Base-by-base conservation (phyloP, 2,797 vertebrate genomes). In the Danio kyathit region DNA sequence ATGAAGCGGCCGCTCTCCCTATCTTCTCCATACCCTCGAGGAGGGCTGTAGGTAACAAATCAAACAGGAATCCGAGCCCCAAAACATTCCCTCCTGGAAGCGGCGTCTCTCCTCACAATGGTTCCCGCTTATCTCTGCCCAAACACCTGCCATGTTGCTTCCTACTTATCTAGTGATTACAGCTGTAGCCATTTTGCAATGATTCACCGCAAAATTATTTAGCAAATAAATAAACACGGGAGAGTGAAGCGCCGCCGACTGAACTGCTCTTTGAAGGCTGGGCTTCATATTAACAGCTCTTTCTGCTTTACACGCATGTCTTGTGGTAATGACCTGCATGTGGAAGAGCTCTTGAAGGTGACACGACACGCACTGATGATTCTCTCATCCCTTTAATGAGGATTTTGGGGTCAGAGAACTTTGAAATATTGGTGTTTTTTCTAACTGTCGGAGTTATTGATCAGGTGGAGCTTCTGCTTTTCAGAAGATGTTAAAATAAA, bases 101-200 rank as follows among this genome's bases (percentile, higher is more conserved):
- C 87, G 90, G 85, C 89, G 72, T 89, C 69, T 76, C 21, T 77
- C 87, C 88, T 89, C 86, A 93, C 92, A 92, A 93, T 91, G 88
- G 86, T 87, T 90, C 87, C 88, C 69, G 84, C 91, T 94, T 94
- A 94, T 94, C 92, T 92, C 84, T 84, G 82, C 90, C 89, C 88
- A 90, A 93, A 93, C 93, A 94, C 92, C 93, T 94, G 92, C 91
- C 91, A 91, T 92, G 91, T 92, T 89, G 88, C 86, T 91, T 90
- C 88, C 90, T 90, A 93, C 92, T 92, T 92, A 94, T 93, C 92
- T 91, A 88, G 87, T 92, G 92, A 93, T 93, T 94, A 93, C 91
- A 91, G 91, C 91, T 91, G 90, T 88, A 90, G 89, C 88, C 87
- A 90, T 94, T 86, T 92, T 90, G 84, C 86, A 82, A 89, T 91